These are phyloP conservation scores for Acanthoscelides obtectus DNA, from an alignment of 2,888 invertebrate species.

Conservation along the genomic window DNA sequence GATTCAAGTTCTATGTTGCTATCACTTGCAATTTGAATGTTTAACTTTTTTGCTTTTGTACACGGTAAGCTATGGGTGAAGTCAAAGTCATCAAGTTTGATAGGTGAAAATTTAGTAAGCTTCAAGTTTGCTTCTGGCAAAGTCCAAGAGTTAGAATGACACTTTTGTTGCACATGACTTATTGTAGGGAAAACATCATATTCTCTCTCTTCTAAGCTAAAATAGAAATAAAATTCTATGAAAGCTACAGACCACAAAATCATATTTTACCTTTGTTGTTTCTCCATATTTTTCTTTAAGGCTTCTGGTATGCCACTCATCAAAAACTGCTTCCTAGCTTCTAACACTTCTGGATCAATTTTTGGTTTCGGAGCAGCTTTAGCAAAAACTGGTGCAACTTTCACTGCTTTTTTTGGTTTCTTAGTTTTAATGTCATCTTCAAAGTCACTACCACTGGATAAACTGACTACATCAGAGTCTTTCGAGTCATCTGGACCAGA, in stretches of 20 bases:
- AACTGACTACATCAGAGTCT: neutral
- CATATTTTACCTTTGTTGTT: constrained; percentile 45
- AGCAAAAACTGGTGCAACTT: constrained; percentile 66
- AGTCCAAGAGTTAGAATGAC: constrained; percentile 38
- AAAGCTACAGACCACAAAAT: neutral
- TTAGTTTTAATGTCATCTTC: neutral
- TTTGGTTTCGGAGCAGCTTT: constrained; percentile 51
- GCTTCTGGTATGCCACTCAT: constrained; percentile 67
- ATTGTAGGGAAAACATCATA: constrained; percentile 57
- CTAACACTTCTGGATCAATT: constrained; percentile 53
- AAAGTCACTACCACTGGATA: constrained; percentile 3
- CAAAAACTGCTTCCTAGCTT: constrained; percentile 66
- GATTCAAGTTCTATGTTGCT: constrained; percentile 37
- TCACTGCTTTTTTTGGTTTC: neutral
- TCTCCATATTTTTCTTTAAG: constrained; percentile 53
- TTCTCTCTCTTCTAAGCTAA: constrained; percentile 41
- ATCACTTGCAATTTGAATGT: constrained; percentile 18
- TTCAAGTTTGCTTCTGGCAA: constrained; percentile 34
- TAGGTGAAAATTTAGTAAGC: constrained; percentile 11
- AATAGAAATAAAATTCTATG: constrained; percentile 6
- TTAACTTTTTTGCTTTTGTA: constrained; percentile 14
- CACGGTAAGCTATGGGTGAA: constrained; percentile 17
- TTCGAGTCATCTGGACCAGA: neutral
- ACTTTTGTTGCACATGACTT: constrained; percentile 61
- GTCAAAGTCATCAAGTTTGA: constrained; percentile 3